phyloP scores from a whole-genome alignment of 2,888 invertebrate genomes.

The Noctuana brunneofusca region DNA sequence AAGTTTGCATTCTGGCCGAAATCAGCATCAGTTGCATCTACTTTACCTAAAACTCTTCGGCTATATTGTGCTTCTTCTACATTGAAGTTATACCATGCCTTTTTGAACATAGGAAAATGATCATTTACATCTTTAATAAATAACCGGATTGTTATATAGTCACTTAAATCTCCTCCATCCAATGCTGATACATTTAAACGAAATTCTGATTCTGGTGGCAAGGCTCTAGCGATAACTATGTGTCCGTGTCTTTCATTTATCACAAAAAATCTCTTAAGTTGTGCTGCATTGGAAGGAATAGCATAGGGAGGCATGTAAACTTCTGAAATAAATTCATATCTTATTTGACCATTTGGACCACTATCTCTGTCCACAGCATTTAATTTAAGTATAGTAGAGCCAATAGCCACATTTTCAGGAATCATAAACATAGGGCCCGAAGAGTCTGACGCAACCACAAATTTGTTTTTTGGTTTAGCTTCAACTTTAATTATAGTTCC shows the following conservation, averaged over 20 bases:
- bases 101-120: constrained; percentile 91
- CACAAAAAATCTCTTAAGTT: constrained; percentile 86
- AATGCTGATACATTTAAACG: constrained; percentile 88
- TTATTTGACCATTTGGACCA: constrained; percentile 86
- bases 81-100: constrained; percentile 92
- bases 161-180: constrained; percentile 89
- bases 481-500: constrained; percentile 58
- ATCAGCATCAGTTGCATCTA: constrained; percentile 91
- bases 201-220: constrained; percentile 90
- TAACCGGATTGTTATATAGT: constrained; percentile 87
- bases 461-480: constrained; percentile 68
- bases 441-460: constrained; percentile 57
- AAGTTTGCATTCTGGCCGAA: constrained; percentile 91
- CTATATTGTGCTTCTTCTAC: constrained; percentile 90
- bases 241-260: constrained; percentile 90
- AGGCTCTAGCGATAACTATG: constrained; percentile 86
- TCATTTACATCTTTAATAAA: constrained; percentile 91
- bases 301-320: constrained; percentile 83
- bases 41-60: constrained; percentile 87
- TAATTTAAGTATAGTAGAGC: constrained; percentile 86
- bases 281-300: constrained; percentile 66
- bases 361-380: constrained; percentile 89
- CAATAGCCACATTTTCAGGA: constrained; percentile 88
- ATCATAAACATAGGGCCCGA: constrained; percentile 85
- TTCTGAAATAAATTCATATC: constrained; percentile 88